Base-by-base conservation (phyloP, 2,113 vertebrate species). In the Triplophysa siluroides region DNA sequence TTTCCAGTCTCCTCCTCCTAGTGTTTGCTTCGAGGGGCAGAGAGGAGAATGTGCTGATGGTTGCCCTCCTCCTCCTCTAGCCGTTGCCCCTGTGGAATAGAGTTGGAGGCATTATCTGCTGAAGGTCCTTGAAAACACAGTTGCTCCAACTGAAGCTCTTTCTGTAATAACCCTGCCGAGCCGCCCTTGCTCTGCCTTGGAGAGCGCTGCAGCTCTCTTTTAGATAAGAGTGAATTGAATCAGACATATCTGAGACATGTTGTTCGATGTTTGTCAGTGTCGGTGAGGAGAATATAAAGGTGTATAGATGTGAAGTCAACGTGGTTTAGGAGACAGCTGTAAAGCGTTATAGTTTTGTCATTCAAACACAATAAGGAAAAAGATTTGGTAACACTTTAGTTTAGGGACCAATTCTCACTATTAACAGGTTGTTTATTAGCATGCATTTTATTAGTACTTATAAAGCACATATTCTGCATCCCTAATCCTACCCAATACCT, bases 61-160 rank as follows among this genome's bases (percentile, higher is more conserved):
- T 61, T 38, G 60, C 61, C 58, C 81, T n/a, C 74, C 29, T 61
- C 63, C 54, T 60, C 64, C 24, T 26, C 54, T 19, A 45, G 12
- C 65, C n/a, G 47, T 80, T 29, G 67, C 50, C 58, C 66, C 78
- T 72, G 65, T 21, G 26, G 85, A 85, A 86, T 87, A 70, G 62
- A 60, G 79, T 85, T 64, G 26, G 76, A 85, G 83, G 74, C 84
- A 88, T 88, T 82, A 87, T 89, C 85, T 85, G 72, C 79, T 73
- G 64, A 83, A 86, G 81, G 84, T 85, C 83, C 78, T 86, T 69
- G 65, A 87, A 87, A 67, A 83, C 78, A 83, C 79, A 86, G 85
- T 81, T 60, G 47, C 41, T 54, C 45, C 58, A 84, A 84, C 80
- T 76, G 76, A 83, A 84, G 81, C 80, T 82, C 69, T 85, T 86